Conservation (phyloP, 2,113 vertebrate genomes). For the Lipotes vexillifer region DNA sequence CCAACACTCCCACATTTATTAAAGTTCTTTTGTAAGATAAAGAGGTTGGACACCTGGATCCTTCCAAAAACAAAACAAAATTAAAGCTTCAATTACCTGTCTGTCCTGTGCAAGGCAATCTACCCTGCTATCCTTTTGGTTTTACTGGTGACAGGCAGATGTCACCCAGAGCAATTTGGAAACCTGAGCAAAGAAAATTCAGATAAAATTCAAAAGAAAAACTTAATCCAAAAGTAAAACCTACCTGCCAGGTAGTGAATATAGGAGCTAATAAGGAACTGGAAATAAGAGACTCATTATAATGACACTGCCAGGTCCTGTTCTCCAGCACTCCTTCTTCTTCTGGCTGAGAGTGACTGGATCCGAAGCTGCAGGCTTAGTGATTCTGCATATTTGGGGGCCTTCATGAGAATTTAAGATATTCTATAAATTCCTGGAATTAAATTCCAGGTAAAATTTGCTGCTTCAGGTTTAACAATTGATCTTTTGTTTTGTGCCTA, state of each 20-base stretch:
- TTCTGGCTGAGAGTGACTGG: background rate
- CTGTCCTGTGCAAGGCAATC: constrained; percentile 66
- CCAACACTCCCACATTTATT: constrained; percentile 80
- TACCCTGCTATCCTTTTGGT: constrained; percentile 25
- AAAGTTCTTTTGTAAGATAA: constrained; percentile 73
- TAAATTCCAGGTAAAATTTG: background rate
- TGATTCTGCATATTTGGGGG: background rate
- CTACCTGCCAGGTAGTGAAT: constrained; percentile 45
- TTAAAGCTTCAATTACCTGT: constrained; percentile 81
- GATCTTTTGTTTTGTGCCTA: background rate
- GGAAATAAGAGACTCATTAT: background rate
- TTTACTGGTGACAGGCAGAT: constrained; percentile 54
- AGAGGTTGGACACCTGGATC: constrained; percentile 80
- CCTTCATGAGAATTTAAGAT: background rate
- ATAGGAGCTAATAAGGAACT: background rate
- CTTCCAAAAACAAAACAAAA: constrained; percentile 81
- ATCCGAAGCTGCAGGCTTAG: background rate
- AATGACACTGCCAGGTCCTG: background rate
- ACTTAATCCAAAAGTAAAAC: constrained; percentile 48
- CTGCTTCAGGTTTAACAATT: background rate
- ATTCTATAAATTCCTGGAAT: background rate
- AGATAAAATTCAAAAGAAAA: constrained; percentile 59
- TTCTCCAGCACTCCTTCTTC: background rate
- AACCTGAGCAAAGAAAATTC: constrained; percentile 63
- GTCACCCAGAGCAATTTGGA: constrained; percentile 33